Base-by-base conservation (phyloP, 2,113 vertebrate genomes). In the Neotoma lepida region DNA sequence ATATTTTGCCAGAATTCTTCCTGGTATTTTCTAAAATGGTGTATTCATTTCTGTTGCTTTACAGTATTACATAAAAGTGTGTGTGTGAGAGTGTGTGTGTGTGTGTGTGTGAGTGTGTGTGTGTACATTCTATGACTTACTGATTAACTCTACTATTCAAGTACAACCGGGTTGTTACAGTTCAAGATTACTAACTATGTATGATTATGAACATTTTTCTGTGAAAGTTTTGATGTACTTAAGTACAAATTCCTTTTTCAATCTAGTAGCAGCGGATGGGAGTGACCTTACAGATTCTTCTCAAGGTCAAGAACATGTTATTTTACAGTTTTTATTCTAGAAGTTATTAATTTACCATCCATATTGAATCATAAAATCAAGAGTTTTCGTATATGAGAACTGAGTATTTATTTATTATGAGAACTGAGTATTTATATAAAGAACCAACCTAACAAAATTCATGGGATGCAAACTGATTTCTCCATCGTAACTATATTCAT, bases 31-130 rank as follows among this genome's bases (percentile, higher is more conserved):
- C 22, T 41, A 26, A 58, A 33, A 6, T 81, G 10, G 9, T 28
- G 82, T 49, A 41, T 90, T 94, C 82, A 70, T 74, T 74, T 74
- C 22, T 74, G 71, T 74, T 74, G 22, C 26, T 74, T n/a, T 86
- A 41, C 14, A 28, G 10, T 54, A 63, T 87, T 41, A 51, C 24
- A 35, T 76, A 41, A 35, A 58, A 26, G 35, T 81, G 30, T 71
- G 39, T 68, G n/a, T 64, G 9, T 63, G 61, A 30, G 39, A 68
- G 46, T 87, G 39, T 54, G 14, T 39, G 2, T 84, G 1, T 30
- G 41, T 56, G 49, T 56, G 49, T 56, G 33, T 82, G 64, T 88
- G 17, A 46, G 9, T 93, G 1, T 56, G 14, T 4, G 0, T 24
- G 30, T 49, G 70, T 1, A 46, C n/a, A 61, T 6, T 51, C 2